These are phyloP conservation scores for Petrocephalus schoutedeni DNA, from an alignment of 2,797 vertebrate species.

Conservation along the genomic window DNA sequence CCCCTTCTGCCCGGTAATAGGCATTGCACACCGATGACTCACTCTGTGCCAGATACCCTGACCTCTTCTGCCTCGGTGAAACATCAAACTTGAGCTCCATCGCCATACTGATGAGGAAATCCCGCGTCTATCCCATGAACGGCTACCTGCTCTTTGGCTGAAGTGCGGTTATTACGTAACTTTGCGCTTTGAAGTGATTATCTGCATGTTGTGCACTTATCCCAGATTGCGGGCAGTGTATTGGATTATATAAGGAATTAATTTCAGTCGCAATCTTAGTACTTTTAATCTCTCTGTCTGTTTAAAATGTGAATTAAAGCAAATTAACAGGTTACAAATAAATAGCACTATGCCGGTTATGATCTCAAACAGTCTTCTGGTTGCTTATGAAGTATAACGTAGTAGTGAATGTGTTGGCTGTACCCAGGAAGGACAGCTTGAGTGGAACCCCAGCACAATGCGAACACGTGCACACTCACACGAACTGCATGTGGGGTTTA, in stretches of 20 bases:
- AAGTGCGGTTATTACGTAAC: background rate
- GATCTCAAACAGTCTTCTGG: background rate
- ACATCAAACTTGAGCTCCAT: background rate
- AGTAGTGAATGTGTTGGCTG: background rate
- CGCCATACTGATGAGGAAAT: background rate
- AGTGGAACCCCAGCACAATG: background rate
- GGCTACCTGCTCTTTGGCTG: background rate
- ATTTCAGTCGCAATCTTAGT: background rate
- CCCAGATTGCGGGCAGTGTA: background rate
- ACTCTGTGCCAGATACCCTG: background rate
- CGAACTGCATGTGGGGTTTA: background rate
- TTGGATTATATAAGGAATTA: slow-evolving; percentile 8
- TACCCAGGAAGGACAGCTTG: background rate
- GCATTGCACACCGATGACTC: background rate
- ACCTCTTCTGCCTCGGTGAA: background rate
- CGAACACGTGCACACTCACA: background rate
- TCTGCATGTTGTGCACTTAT: background rate
- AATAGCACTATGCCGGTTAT: background rate
- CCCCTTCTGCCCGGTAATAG: background rate
- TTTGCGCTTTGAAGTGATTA: background rate
- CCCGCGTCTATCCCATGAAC: background rate
- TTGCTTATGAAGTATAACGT: background rate
- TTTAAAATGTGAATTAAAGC: background rate
- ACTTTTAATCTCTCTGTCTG: background rate
- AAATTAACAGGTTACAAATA: background rate